phyloP scores from a whole-genome alignment of 2,888 invertebrate species.

The Parelbella ahira region DNA sequence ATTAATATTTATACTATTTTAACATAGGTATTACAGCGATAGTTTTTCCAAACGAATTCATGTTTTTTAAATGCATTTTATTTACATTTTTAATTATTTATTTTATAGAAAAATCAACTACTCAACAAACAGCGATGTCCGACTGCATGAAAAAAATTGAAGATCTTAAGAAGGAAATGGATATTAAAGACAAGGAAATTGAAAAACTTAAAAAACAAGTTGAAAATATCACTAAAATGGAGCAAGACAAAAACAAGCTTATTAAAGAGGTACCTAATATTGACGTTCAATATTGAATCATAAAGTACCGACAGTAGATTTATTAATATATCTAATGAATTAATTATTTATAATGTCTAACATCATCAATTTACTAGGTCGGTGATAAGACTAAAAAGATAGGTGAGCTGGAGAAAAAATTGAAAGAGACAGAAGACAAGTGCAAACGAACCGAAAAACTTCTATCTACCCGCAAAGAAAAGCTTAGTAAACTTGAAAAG shows the following conservation, averaged over 20 bases:
- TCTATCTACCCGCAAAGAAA: slow-evolving; percentile 76
- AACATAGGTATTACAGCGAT: no score
- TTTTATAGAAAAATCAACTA: slow-evolving; percentile 80
- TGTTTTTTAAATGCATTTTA: no score
- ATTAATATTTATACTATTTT: no score
- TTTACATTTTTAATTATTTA: no score
- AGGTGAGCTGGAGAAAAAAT: slow-evolving; percentile 83
- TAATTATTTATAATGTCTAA: slow-evolving; percentile 1
- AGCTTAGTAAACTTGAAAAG: slow-evolving; percentile 80
- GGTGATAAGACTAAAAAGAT: slow-evolving; percentile 83
- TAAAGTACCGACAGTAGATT: slow-evolving; percentile 4
- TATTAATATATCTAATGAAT: slow-evolving; percentile 1
- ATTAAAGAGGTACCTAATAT: slow-evolving; percentile 76
- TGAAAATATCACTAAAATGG: slow-evolving; percentile 65
- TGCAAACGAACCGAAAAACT: slow-evolving; percentile 80
- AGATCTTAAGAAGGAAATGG: slow-evolving; percentile 82
- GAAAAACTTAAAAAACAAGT: slow-evolving; percentile 82
- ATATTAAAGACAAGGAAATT: slow-evolving; percentile 82
- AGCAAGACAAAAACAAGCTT: slow-evolving; percentile 80
- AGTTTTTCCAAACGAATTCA: no score
- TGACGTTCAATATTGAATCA: neutral
- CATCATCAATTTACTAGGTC: slow-evolving; percentile 55
- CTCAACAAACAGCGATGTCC: slow-evolving; percentile 76
- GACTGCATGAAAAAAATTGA: slow-evolving; percentile 83
- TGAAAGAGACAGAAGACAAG: slow-evolving; percentile 85